Conservation (phyloP, 2,888 invertebrate species). For the Trachelus troglodyta region DNA sequence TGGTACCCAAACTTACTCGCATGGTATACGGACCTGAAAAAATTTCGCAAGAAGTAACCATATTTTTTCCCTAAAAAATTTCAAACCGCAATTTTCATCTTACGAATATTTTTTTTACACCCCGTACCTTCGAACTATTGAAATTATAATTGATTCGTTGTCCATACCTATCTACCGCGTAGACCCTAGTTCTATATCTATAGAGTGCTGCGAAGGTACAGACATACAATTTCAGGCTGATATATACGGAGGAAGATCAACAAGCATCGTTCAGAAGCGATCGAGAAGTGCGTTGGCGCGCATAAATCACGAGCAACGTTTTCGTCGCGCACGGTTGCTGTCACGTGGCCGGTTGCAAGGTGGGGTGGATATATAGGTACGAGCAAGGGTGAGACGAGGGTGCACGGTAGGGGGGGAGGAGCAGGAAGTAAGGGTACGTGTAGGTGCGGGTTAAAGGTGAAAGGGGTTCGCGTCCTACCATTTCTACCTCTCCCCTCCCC, state of each 20-base stretch:
- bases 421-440: slow-evolving; percentile 36
- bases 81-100: not conserved
- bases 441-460: not conserved
- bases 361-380: not conserved
- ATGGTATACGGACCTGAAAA: not conserved
- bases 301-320: not conserved
- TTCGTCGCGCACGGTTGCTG: not conserved
- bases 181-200: not conserved
- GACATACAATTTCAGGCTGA: not conserved
- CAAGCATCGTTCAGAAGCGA: not conserved
- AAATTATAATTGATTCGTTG: not conserved
- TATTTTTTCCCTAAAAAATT: not conserved
- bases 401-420: slow-evolving; percentile 18
- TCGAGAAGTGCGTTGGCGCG: not conserved
- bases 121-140: not conserved
- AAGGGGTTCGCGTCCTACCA: not conserved
- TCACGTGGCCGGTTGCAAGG: not conserved
- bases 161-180: not conserved
- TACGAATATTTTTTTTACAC: not conserved
- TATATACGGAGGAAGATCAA: not conserved
- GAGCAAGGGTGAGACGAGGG: not conserved
- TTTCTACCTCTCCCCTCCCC: no score
- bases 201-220: not conserved
- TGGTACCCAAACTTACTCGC: not conserved
- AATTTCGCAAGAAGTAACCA: not conserved